Evolutionary conservation across 2,888 invertebrate genomes (phyloP).

Genomic region (Trichopria drosophilae): DNA sequence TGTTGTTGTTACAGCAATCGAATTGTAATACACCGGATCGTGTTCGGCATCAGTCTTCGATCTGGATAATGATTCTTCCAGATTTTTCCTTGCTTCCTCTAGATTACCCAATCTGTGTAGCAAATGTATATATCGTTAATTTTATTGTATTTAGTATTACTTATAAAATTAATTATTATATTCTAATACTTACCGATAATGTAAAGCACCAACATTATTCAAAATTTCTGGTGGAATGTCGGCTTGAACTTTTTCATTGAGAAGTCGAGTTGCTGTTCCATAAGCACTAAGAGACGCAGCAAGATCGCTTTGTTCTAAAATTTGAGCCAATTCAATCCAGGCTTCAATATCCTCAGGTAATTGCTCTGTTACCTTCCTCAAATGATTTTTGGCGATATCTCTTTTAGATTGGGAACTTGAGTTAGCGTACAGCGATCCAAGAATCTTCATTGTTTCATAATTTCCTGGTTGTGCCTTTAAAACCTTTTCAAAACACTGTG

Average conservation of each 20-base stretch:
- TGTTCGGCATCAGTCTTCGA: constrained; percentile 82
- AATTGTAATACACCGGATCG: constrained; percentile 93
- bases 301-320: constrained; percentile 92
- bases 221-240: constrained; percentile 97
- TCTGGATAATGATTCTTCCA: constrained; percentile 83
- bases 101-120: constrained; percentile 76
- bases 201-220: constrained; percentile 94
- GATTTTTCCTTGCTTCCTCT: constrained; percentile 79
- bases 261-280: constrained; percentile 87
- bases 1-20: constrained; percentile 93
- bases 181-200: constrained; percentile 76
- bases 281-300: constrained; percentile 85
- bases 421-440: constrained; percentile 94
- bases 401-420: constrained; percentile 86
- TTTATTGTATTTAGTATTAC: neutral
- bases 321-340: constrained; percentile 98
- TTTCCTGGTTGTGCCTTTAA: constrained; percentile 96
- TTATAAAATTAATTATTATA: no score
- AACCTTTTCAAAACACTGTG: constrained; percentile 98
- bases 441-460: constrained; percentile 99
- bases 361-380: constrained; percentile 94
- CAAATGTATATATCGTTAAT: neutral
- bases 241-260: constrained; percentile 89
- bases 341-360: constrained; percentile 98
- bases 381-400: constrained; percentile 89